Percentiles rank a stretch among this genome's conserved stretches.
Conservation (phyloP, 2,113 vertebrate species). For the Rousettus leschenaultii region DNA sequence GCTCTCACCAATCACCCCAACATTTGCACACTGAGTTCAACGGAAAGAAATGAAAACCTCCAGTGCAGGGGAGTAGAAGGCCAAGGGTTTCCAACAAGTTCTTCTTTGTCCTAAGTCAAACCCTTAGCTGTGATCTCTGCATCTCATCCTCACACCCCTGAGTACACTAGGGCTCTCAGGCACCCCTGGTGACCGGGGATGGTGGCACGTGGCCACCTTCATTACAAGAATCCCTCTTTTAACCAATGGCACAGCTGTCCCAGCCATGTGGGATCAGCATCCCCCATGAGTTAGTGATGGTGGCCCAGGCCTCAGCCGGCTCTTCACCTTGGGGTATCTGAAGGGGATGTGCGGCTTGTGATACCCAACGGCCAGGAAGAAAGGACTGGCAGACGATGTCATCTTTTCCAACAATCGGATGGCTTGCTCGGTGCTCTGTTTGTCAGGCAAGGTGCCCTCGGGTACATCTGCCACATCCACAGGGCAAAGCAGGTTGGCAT, state of each 20-base stretch:
- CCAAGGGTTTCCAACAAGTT: not conserved
- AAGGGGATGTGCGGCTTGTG: slow-evolving; percentile 97
- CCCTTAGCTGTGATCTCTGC: not conserved
- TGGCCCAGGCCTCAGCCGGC: not conserved
- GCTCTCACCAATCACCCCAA: not conserved
- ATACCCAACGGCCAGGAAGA: slow-evolving; percentile 96
- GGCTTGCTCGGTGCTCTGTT: slow-evolving; percentile 92
- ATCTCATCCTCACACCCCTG: not conserved
- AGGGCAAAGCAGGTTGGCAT: slow-evolving; percentile 92
- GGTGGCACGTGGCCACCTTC: not conserved
- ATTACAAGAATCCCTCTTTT: not conserved
- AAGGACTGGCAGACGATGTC: slow-evolving; percentile 78
- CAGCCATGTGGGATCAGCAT: not conserved
- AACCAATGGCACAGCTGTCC: not conserved
- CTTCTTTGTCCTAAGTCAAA: not conserved
- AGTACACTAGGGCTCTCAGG: not conserved
- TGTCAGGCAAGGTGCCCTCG: slow-evolving; percentile 91
- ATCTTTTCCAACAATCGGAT: slow-evolving; percentile 84
- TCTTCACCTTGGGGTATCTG: slow-evolving; percentile 92
- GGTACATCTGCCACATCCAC: slow-evolving; percentile 93
- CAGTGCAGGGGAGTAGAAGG: not conserved
- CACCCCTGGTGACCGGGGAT: not conserved
- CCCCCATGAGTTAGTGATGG: no score
- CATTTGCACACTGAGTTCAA: not conserved
- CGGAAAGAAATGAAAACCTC: not conserved